Base-by-base conservation (phyloP, 2,797 vertebrate species). In the Mus spretus region DNA sequence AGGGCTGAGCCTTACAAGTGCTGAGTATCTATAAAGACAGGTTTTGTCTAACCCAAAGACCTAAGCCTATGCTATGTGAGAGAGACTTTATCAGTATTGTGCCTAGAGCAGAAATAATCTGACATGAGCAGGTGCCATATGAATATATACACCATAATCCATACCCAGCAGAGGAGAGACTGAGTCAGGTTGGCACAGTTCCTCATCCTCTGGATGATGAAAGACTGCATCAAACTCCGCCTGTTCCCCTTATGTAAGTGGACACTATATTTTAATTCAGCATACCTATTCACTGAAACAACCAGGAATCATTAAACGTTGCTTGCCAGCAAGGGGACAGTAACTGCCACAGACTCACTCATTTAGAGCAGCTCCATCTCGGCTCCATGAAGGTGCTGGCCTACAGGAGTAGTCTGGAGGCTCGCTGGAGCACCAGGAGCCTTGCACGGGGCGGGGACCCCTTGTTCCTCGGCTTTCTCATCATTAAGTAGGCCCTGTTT, bases 1-100 rank as follows among this genome's bases (percentile, higher is more conserved):
- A 67, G 57, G 9, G 28, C 79, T 44, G 24, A 89, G 87, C 81
- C 87, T 94, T 93, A 24, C 40, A 93, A 95, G 87, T 63, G 4
- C 65, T 94, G 9, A 19, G 11, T 79, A 81, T 79, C 70, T 65
- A 14, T 61, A 72, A 47, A 70, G 65, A 28, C 31, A 70, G 1
- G 44, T 65, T 93, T 89, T 95, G 14, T 34, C 63, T 61, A 26
- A 83, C 72, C 13, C 24, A 70, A 26, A 80, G 78, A 83, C n/a
- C 67, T 70, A 40, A 15, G 2, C 31, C 28, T 11, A 6, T 77
- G 5, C 61, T 77, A 8, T 31, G 44, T 40, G 72, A 80, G 87
- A 50, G 90, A 1, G 47, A 12, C 81, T 90, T 92, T 90, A 55
- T 80, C 75, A 78, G 37, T 44, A 17, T 1, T 70, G 4, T 80